Evolutionary conservation across 1,140 invertebrate genomes (phyloP), one percentile per base, ranked within the genome.

Genomic region (Listronotus bonariensis): DNA sequence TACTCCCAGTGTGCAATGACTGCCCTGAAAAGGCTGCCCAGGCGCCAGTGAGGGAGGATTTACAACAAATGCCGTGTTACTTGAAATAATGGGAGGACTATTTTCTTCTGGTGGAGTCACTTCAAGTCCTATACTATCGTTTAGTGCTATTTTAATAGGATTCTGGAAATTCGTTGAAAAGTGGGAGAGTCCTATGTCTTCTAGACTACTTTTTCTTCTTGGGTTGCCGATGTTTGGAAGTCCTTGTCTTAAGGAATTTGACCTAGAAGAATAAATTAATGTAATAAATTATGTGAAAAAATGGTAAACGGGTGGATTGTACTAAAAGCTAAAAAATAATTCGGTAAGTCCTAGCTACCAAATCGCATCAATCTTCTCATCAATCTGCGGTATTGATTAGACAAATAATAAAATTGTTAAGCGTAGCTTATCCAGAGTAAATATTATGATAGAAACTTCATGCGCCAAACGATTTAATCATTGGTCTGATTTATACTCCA

Each of bases 41-140:
- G 77, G 48, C 6, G 73, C 64, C 17, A 77, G 76, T 68, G 78
- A 74, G 10, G 82, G 84, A 15, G 87, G 79, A 8, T 85, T 84
- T 8, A 87, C 81, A 36, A 84, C 81, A 42, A 80, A 79, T 65
- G 82, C 82, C 45, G 81, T 85, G 72, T 86, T 86, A 68, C 81
- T 84, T 2, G 81, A 79, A 9, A 79, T 80, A 9, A 70, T 76
- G 20, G 71, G 79, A 17, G 81, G 80, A 20, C 80, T 82, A 34
- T 82, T 82, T 70, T 93, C 91, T 71, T 92, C 90, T 0, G 91
- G 91, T 0, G 91, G 91, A 17, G 89, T 89, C 14, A 74, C 71
- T 58, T 93, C 91, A 57, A 94, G 82, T 17, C 91, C 92, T 56
- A 94, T 93, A 73, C 89, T 92, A 26, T 89, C 91, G 72, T 93